A percentile compares a stretch with the other conserved stretches of the same genome.
Conservation (phyloP, 2,113 vertebrate genomes). For the Eidolon helvum region DNA sequence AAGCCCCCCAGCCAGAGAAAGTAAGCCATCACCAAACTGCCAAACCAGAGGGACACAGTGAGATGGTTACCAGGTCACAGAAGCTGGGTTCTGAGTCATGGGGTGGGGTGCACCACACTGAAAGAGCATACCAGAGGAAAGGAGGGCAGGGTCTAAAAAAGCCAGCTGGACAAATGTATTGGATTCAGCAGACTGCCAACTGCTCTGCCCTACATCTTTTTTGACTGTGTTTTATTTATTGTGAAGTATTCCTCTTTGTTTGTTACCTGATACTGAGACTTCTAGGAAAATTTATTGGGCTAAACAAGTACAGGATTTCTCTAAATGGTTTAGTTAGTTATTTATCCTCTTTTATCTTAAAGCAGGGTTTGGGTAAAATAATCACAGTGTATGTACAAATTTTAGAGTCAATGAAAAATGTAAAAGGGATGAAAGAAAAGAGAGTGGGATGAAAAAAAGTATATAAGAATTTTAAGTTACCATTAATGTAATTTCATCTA, state of each 20-base stretch:
- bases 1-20: background rate
- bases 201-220: background rate
- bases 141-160: background rate
- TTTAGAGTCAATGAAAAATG: constrained; percentile 12
- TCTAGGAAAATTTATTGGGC: background rate
- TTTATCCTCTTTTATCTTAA: background rate
- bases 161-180: background rate
- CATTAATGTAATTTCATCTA: background rate
- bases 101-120: accelerated
- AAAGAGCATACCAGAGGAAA: background rate
- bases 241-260: background rate
- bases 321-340: background rate
- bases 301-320: background rate
- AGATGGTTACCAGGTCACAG: background rate
- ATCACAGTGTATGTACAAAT: background rate
- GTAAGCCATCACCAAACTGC: background rate
- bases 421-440: background rate
- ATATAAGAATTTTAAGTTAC: background rate
- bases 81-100: background rate
- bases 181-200: background rate
- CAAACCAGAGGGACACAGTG: background rate
- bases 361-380: background rate
- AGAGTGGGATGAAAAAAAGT: background rate
- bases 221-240: background rate
- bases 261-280: background rate